A percentile compares a stretch with the other conserved stretches of the same genome.
phyloP scores from a whole-genome alignment of 2,888 invertebrate species.

The Acleris literana region DNA sequence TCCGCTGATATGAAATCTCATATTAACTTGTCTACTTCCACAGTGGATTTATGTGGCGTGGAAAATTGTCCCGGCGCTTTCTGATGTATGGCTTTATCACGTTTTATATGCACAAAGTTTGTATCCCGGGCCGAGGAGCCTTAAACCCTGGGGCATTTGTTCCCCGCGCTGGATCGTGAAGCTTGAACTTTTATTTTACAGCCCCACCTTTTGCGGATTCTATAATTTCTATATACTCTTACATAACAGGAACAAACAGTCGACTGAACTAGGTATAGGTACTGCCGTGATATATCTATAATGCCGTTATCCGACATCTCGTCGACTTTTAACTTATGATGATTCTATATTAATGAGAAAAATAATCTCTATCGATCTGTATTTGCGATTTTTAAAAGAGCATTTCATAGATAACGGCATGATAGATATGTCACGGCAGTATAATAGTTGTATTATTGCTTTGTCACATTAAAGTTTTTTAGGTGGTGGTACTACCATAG shows the following conservation, averaged over 20 bases:
- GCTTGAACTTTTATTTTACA: constrained; percentile 25
- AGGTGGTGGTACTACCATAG: no score
- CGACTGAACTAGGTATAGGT: no score
- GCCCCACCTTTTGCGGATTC: constrained; percentile 5
- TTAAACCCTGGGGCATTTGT: constrained; percentile 27
- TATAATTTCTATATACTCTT: neutral
- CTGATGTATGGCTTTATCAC: constrained; percentile 57
- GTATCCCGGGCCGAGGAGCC: constrained; percentile 9
- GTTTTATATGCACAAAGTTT: constrained; percentile 38
- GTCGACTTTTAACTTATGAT: no score
- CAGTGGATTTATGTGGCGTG: constrained; percentile 64
- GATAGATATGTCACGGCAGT: no score
- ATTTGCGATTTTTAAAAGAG: no score
- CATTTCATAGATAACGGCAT: no score
- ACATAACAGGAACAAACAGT: neutral
- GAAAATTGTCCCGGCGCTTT: constrained; percentile 60
- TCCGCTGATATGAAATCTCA: constrained; percentile 62
- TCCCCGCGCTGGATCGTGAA: neutral
- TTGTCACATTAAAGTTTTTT: no score
- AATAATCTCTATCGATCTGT: no score
- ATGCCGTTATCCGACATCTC: no score
- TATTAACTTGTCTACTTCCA: constrained; percentile 70
- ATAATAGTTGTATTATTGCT: no score
- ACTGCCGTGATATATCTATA: no score
- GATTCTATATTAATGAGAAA: no score